These are phyloP conservation scores for Threskiornis aethiopicus DNA, from an alignment of 2,797 vertebrate genomes.

Conservation along the genomic window DNA sequence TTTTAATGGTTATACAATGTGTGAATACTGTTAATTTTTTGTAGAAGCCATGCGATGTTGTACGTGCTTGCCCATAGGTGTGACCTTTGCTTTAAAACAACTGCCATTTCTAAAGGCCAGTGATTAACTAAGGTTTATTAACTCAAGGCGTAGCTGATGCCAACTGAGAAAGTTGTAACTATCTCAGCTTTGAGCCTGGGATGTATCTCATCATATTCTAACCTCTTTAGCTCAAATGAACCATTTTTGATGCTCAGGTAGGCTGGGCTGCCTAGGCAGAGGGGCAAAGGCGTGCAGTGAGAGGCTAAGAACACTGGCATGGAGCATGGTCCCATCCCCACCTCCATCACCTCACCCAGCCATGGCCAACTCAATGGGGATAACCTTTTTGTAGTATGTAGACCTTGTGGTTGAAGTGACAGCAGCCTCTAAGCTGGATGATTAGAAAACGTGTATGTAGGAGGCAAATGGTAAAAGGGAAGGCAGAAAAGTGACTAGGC, in stretches of 20 bases:
- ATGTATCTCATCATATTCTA: background rate
- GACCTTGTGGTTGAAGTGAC: background rate
- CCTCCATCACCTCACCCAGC: background rate
- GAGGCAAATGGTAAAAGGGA: background rate
- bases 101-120: background rate
- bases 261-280: background rate
- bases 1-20: background rate
- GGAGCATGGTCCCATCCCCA: background rate
- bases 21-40: background rate
- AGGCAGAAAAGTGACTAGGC: background rate
- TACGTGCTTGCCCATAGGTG: accelerated
- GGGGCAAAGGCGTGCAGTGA: accelerated
- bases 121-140: background rate
- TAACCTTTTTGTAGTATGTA: accelerated
- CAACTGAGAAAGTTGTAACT: background rate
- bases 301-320: background rate
- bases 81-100: background rate
- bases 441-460: background rate
- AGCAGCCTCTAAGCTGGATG: background rate
- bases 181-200: background rate
- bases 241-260: background rate
- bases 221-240: background rate
- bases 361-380: accelerated
- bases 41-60: background rate
- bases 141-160: background rate